These are phyloP conservation scores for Lutraria rhynchaena DNA, from an alignment of 1,140 invertebrate genomes.

Conservation along the genomic window DNA sequence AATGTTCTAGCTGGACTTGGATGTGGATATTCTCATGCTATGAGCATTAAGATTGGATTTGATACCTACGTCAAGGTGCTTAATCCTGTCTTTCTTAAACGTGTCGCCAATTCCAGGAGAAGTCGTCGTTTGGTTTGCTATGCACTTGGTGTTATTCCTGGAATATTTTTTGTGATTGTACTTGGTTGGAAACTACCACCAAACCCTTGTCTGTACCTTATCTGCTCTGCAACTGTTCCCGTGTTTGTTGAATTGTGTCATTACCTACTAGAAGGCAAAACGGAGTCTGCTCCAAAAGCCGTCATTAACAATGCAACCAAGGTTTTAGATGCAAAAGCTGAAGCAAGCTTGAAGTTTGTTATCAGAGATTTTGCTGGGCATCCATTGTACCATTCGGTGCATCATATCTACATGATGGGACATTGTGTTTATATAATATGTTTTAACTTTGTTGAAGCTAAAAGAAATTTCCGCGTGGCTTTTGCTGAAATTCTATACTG, in stretches of 20 bases:
- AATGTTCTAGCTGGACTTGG: constrained; percentile 56
- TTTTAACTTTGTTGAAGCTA: constrained; percentile 65
- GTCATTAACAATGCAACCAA: constrained; percentile 55
- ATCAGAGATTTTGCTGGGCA: constrained; percentile 69
- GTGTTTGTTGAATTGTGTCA: constrained; percentile 52
- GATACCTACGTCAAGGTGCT: constrained; percentile 46
- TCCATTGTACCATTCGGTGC: constrained; percentile 66
- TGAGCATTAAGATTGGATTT: constrained; percentile 60
- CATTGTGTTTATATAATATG: constrained; percentile 67
- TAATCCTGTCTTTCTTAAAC: constrained; percentile 50
- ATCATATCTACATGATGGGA: constrained; percentile 69
- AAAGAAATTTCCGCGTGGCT: constrained; percentile 42
- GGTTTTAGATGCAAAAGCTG: constrained; percentile 51
- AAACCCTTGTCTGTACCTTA: neutral
- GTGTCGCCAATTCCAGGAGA: neutral
- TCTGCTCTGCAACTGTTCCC: constrained; percentile 12
- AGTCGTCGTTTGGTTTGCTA: constrained; percentile 48
- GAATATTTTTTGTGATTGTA: constrained; percentile 28
- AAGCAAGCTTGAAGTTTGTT: constrained; percentile 59
- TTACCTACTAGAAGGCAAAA: constrained; percentile 43
- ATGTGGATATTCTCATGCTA: constrained; percentile 56
- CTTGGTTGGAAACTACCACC: constrained; percentile 47
- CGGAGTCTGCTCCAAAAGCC: constrained; percentile 29
- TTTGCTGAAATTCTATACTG: constrained; percentile 61
- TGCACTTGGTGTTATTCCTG: constrained; percentile 52